phyloP scores from a whole-genome alignment of 2,888 invertebrate genomes.

The Allolobophora icterica region DNA sequence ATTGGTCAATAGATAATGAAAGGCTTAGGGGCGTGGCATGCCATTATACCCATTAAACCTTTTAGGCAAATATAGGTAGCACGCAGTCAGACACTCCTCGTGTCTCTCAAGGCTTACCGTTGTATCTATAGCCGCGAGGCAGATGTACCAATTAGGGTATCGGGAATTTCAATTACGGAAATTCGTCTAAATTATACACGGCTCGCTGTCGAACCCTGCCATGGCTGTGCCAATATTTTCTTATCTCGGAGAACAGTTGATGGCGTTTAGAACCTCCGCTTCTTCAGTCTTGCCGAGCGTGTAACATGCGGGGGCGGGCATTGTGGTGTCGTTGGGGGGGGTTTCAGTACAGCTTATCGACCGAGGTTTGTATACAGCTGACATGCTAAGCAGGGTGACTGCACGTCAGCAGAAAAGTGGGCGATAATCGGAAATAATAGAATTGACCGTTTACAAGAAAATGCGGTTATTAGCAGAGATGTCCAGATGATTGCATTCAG shows the following conservation, averaged over 20 bases:
- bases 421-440: neutral
- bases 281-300: neutral
- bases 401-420: neutral
- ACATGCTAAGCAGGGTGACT: neutral
- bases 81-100: neutral
- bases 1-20: neutral
- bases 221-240: neutral
- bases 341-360: neutral
- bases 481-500: neutral
- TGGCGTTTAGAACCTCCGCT: neutral
- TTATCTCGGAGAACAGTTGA: neutral
- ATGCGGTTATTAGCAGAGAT: neutral
- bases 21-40: neutral
- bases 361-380: neutral
- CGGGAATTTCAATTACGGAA: conserved; percentile 14
- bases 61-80: neutral
- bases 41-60: neutral
- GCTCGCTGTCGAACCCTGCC: neutral
- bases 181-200: neutral
- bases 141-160: conserved; percentile 20
- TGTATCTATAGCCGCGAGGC: neutral
- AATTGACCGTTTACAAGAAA: neutral
- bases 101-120: neutral
- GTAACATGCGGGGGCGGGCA: neutral
- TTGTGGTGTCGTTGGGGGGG: neutral